A percentile compares a stretch with the other conserved stretches of the same genome.
These are phyloP conservation scores for Arctocebus calabarensis DNA, from an alignment of 2,797 vertebrate genomes.

Conservation along the genomic window DNA sequence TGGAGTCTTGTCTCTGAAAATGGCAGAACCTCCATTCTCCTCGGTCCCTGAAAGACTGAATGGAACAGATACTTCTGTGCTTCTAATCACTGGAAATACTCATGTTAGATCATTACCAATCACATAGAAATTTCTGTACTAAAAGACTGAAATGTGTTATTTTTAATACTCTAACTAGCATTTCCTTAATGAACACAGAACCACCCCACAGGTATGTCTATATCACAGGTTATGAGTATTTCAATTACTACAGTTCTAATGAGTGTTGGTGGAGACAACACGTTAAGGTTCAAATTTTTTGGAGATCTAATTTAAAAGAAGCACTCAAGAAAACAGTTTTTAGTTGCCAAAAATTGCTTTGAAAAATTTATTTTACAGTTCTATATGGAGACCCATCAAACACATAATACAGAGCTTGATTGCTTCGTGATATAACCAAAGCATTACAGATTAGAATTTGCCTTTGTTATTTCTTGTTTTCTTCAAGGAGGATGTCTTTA, in stretches of 20 bases:
- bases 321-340: background rate
- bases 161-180: background rate
- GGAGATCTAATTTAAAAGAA: background rate
- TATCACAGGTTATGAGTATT: background rate
- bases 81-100: background rate
- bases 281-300: background rate
- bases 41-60: background rate
- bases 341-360: background rate
- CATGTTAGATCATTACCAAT: background rate
- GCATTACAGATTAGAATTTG: background rate
- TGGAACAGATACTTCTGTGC: accelerated
- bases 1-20: background rate
- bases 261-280: background rate
- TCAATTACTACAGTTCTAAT: background rate
- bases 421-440: background rate
- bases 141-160: background rate
- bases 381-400: background rate
- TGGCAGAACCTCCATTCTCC: background rate
- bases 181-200: background rate
- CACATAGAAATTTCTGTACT: background rate
- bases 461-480: background rate
- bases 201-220: background rate
- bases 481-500: background rate
- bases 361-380: background rate
- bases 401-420: background rate